Percentiles rank a stretch among this genome's conserved stretches.
Evolutionary conservation across 1,140 invertebrate genomes (phyloP).

Genomic region (Elysia chlorotica): DNA sequence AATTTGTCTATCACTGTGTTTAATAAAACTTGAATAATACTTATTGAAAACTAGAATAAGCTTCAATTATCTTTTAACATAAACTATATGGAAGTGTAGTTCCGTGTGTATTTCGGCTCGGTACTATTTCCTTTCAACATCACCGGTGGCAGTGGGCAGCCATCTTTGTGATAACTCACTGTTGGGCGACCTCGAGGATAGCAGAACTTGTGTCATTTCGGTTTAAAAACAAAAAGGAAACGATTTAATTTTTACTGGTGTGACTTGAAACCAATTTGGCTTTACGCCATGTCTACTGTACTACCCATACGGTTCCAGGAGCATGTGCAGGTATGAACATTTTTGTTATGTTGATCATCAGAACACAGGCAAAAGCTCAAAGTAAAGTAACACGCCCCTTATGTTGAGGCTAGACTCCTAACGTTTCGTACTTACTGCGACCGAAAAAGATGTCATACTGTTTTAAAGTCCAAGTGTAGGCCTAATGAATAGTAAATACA

Average conservation of each 20-base stretch:
- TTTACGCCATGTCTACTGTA: constrained; percentile 52
- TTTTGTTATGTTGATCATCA: neutral
- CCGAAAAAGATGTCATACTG: neutral
- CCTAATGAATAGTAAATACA: neutral
- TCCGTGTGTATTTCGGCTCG: constrained; percentile 2
- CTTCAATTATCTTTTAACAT: neutral
- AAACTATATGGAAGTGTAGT: neutral
- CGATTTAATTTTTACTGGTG: constrained; percentile 27
- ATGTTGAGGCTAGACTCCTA: neutral
- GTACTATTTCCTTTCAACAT: constrained; percentile 24
- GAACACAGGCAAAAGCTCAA: no score
- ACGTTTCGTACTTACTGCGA: neutral
- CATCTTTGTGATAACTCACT: constrained; percentile 51
- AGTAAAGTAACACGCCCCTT: neutral
- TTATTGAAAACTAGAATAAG: neutral
- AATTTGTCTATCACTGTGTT: neutral
- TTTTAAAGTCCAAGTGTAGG: neutral
- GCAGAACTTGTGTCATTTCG: constrained; percentile 28
- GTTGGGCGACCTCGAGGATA: constrained; percentile 32
- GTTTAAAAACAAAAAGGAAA: neutral
- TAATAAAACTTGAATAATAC: neutral
- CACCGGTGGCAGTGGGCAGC: constrained; percentile 55
- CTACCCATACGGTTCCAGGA: constrained; percentile 96
- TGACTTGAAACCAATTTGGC: constrained; percentile 14
- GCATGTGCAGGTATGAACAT: constrained; percentile 86